phyloP scores from a whole-genome alignment of 2,888 invertebrate genomes.

The Apodemia zela region DNA sequence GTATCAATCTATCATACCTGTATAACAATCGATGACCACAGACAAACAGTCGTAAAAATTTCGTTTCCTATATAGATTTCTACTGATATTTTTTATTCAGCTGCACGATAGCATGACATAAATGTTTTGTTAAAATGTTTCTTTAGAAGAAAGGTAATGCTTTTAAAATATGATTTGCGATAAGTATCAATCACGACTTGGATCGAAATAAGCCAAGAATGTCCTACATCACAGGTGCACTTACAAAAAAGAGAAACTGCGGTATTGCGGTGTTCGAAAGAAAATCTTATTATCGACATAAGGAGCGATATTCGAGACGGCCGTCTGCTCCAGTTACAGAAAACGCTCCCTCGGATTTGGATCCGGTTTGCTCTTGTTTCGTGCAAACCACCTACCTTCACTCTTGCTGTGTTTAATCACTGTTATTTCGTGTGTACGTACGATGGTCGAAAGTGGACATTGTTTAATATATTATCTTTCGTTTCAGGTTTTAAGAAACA shows the following conservation, averaged over 20 bases:
- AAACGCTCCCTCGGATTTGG: slow-evolving; percentile 66
- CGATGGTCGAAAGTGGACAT: slow-evolving; percentile 42
- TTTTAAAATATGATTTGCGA: slow-evolving; percentile 46
- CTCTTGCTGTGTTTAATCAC: slow-evolving; percentile 67
- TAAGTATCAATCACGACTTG: slow-evolving; percentile 58
- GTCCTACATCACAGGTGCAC: slow-evolving; percentile 69
- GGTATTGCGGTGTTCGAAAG: slow-evolving; percentile 61
- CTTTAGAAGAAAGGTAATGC: slow-evolving; percentile 17
- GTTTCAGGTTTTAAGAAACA: slow-evolving; percentile 11
- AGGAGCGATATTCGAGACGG: slow-evolving; percentile 73
- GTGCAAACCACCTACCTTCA: slow-evolving; percentile 58
- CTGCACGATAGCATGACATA: neutral
- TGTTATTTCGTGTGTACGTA: slow-evolving; percentile 46
- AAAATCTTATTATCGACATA: slow-evolving; percentile 75
- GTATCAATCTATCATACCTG: too few species aligned
- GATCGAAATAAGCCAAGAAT: slow-evolving; percentile 66
- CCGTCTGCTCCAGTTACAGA: slow-evolving; percentile 74
- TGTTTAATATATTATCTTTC: slow-evolving; percentile 15
- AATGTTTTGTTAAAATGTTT: slow-evolving; percentile 11
- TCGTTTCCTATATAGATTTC: neutral
- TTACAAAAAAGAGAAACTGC: slow-evolving; percentile 76
- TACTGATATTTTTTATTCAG: too few species aligned
- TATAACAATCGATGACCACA: neutral
- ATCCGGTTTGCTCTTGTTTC: slow-evolving; percentile 74
- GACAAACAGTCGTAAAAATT: neutral